Conservation (phyloP, 2,797 vertebrate species). For the Lophotriccus pileatus region DNA sequence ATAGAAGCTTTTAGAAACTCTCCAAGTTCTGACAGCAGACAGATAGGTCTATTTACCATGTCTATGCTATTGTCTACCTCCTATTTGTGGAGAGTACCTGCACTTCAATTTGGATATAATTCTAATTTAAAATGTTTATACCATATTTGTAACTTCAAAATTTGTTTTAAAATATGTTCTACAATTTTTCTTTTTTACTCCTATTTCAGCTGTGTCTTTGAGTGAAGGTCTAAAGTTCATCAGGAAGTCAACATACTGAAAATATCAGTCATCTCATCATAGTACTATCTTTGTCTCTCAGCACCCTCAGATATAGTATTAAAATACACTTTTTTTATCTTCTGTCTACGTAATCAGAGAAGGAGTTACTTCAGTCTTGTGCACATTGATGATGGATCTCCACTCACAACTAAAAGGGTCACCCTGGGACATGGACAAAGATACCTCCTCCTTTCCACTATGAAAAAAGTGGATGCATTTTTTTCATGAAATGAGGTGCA, state of each 20-base stretch:
- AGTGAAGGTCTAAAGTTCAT: background rate
- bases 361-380: background rate
- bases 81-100: background rate
- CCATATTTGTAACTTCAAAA: background rate
- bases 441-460: background rate
- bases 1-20: background rate
- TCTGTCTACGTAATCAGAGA: background rate
- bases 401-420: background rate
- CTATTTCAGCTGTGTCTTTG: background rate
- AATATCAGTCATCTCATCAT: background rate
- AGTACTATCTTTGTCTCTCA: background rate
- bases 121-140: background rate
- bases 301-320: fast-evolving
- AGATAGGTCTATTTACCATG: background rate
- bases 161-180: background rate
- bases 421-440: background rate
- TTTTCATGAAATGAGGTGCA: background rate
- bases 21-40: background rate
- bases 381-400: background rate
- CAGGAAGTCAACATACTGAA: background rate
- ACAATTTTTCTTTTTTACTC: background rate
- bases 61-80: background rate
- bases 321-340: background rate
- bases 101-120: background rate
- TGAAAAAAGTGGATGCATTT: background rate